These are phyloP conservation scores for Drosophila atripex DNA, from an alignment of 2,888 invertebrate genomes.

Conservation along the genomic window DNA sequence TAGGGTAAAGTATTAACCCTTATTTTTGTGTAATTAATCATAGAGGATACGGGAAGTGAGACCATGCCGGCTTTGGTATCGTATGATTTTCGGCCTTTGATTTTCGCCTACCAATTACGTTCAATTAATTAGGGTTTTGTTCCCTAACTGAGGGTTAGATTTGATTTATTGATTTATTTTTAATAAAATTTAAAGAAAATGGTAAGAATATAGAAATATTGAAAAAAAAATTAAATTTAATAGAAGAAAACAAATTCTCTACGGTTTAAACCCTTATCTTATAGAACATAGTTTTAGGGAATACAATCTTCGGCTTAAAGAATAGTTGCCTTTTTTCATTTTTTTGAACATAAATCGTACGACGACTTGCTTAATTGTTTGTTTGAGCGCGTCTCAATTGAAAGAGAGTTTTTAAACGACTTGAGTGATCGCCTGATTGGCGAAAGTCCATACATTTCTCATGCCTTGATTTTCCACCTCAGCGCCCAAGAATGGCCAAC, in stretches of 20 bases:
- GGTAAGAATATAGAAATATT: neutral
- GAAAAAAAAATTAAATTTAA: neutral
- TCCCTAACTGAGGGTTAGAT: neutral
- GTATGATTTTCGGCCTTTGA: constrained; percentile 34
- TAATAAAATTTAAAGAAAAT: too few relatives aligned
- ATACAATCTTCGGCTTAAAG: neutral
- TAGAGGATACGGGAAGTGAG: neutral
- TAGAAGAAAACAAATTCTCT: neutral
- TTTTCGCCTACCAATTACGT: constrained; percentile 57
- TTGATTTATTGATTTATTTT: too few relatives aligned
- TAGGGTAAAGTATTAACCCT: neutral
- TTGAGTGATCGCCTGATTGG: constrained; percentile 39
- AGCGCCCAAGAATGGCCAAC: constrained; percentile 19
- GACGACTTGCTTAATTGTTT: constrained; percentile 46
- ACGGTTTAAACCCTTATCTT: too few relatives aligned
- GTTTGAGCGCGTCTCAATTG: constrained; percentile 24
- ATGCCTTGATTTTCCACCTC: constrained; percentile 13
- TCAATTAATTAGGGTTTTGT: constrained; percentile 51
- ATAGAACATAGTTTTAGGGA: neutral
- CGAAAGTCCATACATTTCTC: constrained; percentile 21
- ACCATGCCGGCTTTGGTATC: constrained; percentile 13
- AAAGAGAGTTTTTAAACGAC: constrained; percentile 5
- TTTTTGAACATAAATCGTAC: constrained; percentile 25
- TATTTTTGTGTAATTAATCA: neutral
- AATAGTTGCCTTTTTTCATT: neutral